Evolutionary conservation across 2,113 vertebrate genomes (phyloP), one percentile per base, ranked within the genome.

Genomic region (Gambusia affinis): DNA sequence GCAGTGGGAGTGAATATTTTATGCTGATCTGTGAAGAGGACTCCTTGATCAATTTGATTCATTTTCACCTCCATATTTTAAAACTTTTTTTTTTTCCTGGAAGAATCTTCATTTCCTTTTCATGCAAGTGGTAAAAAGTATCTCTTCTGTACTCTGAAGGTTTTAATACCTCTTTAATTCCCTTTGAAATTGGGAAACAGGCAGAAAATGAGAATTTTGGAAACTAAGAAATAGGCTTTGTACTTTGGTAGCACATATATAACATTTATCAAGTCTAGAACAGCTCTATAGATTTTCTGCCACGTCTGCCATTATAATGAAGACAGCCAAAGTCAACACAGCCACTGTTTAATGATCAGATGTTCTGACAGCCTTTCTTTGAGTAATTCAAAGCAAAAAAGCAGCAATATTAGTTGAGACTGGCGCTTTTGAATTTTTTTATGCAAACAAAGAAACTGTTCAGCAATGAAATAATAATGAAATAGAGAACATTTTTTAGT

Each of bases 181-280:
- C 27, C 57, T 37, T 51, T 65, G 62, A 60, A 27, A 67, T 78
- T 81, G 74, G 63, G 69, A 12, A 57, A 75, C 60, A 70, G 78
- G 63, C 4, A 15, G 68, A 88, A 62, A n/a, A 30, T 64, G 62
- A 4, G 70, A 77, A 83, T 75, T 37, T 24, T 47, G 2, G 17
- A 54, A 77, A 44, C 60, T 0, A 4, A 60, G 74, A 78, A 87
- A 70, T 60, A 64, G 76, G 67, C 35, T 67, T 0, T 60, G 5
- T 62, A 44, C 70, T 78, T 77, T 70, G 64, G 51, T 19, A 12
- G 15, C 4, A 5, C 72, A 22, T 44, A 17, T 30, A n/a, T 85
- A 75, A 85, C 78, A 72, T 87, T 87, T 85, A 90, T 88, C 87
- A 82, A 87, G 80, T 88, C 84, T 79, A 86, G 79, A 88, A 91